Evolutionary conservation across 2,888 invertebrate genomes (phyloP).

Genomic region (Idaea dimidiata): DNA sequence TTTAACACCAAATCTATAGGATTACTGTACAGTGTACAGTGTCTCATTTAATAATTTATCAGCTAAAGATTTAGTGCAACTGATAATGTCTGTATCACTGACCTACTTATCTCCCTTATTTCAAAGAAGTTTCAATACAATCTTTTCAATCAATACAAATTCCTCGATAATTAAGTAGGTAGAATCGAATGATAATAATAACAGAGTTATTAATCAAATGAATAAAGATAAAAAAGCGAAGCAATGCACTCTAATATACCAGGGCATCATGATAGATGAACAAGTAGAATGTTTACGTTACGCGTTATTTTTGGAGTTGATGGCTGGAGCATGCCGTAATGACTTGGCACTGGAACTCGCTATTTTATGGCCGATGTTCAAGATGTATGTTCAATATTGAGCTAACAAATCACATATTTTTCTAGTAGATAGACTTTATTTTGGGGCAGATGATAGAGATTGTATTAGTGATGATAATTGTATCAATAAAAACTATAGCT

Average conservation of each 20-base stretch:
- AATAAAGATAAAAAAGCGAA: constrained; percentile 15
- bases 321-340: constrained; percentile 66
- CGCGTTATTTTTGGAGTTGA: constrained; percentile 63
- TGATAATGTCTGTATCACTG: too few relatives aligned
- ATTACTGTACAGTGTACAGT: too few relatives aligned
- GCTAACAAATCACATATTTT: constrained; percentile 31
- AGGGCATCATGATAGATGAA: constrained; percentile 45
- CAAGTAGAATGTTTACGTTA: constrained; percentile 54
- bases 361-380: constrained; percentile 71
- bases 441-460: constrained; percentile 8
- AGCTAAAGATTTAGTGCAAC: too few relatives aligned
- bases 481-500: too few relatives aligned
- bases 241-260: constrained; percentile 45
- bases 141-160: too few relatives aligned
- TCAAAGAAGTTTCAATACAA: too few relatives aligned
- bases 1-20: constrained; percentile 10
- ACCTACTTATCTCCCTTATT: too few relatives aligned
- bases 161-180: too few relatives aligned
- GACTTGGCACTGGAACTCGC: constrained; percentile 74
- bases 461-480: not conserved
- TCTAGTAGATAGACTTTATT: constrained; percentile 25
- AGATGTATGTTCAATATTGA: constrained; percentile 45
- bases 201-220: too few relatives aligned
- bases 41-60: too few relatives aligned
- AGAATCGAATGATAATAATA: too few relatives aligned